Conservation (phyloP, 2,797 vertebrate genomes). For the Anniella stebbinsi region DNA sequence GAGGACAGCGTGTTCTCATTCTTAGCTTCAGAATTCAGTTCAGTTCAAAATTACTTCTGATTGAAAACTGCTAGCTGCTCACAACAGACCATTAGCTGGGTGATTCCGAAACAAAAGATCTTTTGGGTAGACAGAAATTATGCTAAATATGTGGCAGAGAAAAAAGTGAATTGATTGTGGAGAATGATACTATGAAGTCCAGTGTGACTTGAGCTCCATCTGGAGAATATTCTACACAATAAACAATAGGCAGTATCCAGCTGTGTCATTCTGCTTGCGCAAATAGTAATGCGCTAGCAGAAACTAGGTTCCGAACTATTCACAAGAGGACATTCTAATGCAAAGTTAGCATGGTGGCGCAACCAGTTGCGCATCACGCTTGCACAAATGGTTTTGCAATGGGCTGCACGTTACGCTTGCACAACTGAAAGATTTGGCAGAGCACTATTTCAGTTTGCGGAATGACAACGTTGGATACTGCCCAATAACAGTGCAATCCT, state of each 20-base stretch:
- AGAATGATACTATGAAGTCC: not conserved
- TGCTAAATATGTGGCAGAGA: not conserved
- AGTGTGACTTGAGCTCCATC: not conserved
- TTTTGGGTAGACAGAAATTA: not conserved
- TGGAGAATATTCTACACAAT: not conserved
- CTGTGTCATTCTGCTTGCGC: no score
- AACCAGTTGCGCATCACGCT: no score
- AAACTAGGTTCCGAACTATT: no score
- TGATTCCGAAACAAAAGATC: not conserved
- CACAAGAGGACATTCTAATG: no score
- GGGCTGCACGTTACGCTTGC: no score
- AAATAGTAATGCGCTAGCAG: no score
- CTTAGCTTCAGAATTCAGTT: not conserved
- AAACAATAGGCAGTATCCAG: no score
- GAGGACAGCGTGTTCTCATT: slow-evolving; percentile 2
- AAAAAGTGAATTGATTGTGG: not conserved
- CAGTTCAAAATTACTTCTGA: not conserved
- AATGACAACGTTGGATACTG: no score
- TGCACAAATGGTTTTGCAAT: no score
- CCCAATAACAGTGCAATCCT: not conserved
- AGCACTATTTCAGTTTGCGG: no score
- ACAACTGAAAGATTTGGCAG: no score
- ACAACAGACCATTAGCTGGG: not conserved
- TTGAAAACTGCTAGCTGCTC: not conserved
- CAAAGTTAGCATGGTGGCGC: no score